Evolutionary conservation across 2,113 vertebrate genomes (phyloP), one percentile per base, ranked within the genome.

Genomic region (Perca fluviatilis): DNA sequence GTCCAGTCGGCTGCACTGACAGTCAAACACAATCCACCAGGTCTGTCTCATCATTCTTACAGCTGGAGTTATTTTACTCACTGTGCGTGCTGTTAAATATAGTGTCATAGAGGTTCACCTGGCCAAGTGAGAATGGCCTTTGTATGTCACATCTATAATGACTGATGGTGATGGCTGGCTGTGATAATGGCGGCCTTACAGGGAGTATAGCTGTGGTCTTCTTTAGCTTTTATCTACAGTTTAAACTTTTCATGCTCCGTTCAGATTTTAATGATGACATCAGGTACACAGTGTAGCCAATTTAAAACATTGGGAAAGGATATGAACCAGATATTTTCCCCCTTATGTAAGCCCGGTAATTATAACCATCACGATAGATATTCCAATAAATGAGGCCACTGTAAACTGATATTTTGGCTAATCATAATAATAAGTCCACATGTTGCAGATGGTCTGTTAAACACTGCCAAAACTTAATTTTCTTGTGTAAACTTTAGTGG

Each of bases 91-190:
- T 10, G 49, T 88, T 86, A 91, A 88, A 88, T 86, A 85, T 83
- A 78, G 86, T n/a, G 66, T 63, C 50, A 57, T 80, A 75, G 77
- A 78, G 70, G 19, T n/a, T 88, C 67, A 83, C 79, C 79, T 80
- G 77, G 64, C 73, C 57, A 68, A 72, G 77, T 77, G 74, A 86
- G 81, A 85, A 86, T 62, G 68, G 86, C 80, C 25, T 83, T 86
- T 89, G 67, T 77, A 18, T 88, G 84, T 87, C 87, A 79, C 84
- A 82, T 87, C 64, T 78, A 53, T 80, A 67, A 84, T 83, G 88
- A 90, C 62, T 68, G 74, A 92, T 77, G 75, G 62, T 63, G 81
- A 86, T 60, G 66, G 75, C 73, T 66, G 77, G 63, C 75, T 71
- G 71, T 69, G 84, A 83, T 70, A 53, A 79, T 74, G 74, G 57